phyloP scores from a whole-genome alignment of 1,140 invertebrate genomes.

The Saccostrea cuccullata region DNA sequence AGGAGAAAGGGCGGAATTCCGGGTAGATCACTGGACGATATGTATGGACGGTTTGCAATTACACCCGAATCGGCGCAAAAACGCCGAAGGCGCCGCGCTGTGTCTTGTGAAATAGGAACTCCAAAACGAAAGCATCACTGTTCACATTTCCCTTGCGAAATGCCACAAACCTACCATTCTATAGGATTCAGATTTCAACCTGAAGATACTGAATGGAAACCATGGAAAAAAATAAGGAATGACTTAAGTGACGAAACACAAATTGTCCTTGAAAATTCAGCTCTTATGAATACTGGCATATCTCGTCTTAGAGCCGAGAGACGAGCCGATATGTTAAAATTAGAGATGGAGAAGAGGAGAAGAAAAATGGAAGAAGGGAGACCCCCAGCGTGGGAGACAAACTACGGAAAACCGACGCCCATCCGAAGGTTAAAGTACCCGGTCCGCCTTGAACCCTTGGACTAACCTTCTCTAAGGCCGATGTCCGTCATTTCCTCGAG shows the following conservation, averaged over 20 bases:
- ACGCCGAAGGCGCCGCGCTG: neutral
- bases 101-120: constrained; percentile 49
- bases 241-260: constrained; percentile 45
- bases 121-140: constrained; percentile 40
- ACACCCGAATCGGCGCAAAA: constrained; percentile 47
- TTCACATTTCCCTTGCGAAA: constrained; percentile 49
- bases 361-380: constrained; percentile 47
- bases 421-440: constrained; percentile 57
- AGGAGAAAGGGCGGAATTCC: constrained; percentile 19
- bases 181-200: constrained; percentile 56
- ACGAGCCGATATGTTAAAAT: constrained; percentile 48
- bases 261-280: constrained; percentile 48
- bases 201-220: constrained; percentile 48
- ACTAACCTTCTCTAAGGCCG: neutral
- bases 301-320: constrained; percentile 52
- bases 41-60: constrained; percentile 47
- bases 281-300: constrained; percentile 52
- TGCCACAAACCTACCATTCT: constrained; percentile 54
- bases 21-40: constrained; percentile 29
- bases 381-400: constrained; percentile 58
- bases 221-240: constrained; percentile 53
- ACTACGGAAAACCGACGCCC: constrained; percentile 60
- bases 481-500: constrained; percentile 2
- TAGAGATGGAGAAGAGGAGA: constrained; percentile 53
- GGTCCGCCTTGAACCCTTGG: constrained; percentile 55